Evolutionary conservation across 2,113 vertebrate genomes (phyloP).

Genomic region (Psittacara wagleri): DNA sequence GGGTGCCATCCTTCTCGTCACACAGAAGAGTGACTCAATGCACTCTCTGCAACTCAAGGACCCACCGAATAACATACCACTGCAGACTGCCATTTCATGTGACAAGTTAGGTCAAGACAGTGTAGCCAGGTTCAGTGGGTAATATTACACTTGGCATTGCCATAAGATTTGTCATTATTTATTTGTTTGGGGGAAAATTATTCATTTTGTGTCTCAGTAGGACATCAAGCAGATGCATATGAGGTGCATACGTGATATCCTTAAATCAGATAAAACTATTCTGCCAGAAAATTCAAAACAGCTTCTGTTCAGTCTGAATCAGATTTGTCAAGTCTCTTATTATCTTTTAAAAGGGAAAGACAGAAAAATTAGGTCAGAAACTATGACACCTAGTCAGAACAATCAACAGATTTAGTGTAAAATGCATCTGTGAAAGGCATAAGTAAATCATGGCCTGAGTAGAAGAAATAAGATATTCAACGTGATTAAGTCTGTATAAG

Average conservation of each 20-base stretch:
- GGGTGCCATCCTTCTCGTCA: neutral
- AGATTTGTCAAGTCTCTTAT: neutral
- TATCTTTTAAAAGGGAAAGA: neutral
- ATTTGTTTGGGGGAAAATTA: neutral
- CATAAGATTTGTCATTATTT: neutral
- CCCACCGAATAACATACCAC: neutral
- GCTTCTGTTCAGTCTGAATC: neutral
- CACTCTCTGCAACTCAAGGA: neutral
- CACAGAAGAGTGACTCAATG: neutral
- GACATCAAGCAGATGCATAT: neutral
- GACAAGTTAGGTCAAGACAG: neutral
- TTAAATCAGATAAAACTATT: neutral
- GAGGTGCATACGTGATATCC: neutral
- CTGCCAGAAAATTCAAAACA: neutral
- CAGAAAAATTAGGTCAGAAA: neutral
- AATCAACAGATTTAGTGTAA: neutral
- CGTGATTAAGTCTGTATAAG: neutral
- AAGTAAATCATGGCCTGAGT: neutral
- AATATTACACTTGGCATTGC: neutral
- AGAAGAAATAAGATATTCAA: neutral
- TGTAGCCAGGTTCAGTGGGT: neutral
- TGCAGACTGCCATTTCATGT: neutral
- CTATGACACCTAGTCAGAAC: neutral
- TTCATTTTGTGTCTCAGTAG: neutral
- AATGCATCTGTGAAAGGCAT: neutral